Base-by-base conservation (phyloP, 2,888 invertebrate genomes). In the Pristionchus fissidentatus region DNA sequence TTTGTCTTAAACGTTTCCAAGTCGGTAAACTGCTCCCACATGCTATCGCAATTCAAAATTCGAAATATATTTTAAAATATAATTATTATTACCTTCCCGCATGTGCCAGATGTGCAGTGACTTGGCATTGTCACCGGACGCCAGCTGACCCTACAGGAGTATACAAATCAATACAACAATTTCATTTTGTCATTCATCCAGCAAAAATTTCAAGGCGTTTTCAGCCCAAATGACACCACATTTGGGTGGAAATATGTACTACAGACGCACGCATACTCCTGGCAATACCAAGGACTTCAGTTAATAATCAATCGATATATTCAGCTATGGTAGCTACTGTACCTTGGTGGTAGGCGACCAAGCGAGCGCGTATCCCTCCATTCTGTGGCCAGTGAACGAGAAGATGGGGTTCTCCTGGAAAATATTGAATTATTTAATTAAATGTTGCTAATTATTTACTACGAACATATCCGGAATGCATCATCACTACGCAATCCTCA, bases 31-130 rank as follows among this genome's bases (percentile, higher is more conserved):
- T n/a, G n/a, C n/a, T n/a, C n/a, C n/a, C n/a, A n/a, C n/a, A n/a
- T n/a, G n/a, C n/a, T n/a, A n/a, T 49, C 49, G 19, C 13, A 15
- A 49, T 49, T 19, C 10, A 49, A 49, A 49, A 49, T 15, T 49
- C 49, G 19, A 49, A 15, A 49, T 49, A 10, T 15, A 49, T 49
- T 19, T 15, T 15, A 15, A 49, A 49, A 49, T 49, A 10, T 5
- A 41, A 10, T 22, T 46, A n/a, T 5, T 10, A 7, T 95, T 95
- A 85, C 94, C 95, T 92, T 96, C 95, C 84, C 94, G 94, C 38
- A 96, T 96, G 87, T 95, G 95, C 98, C 98, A 99, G 88, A 98
- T 94, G 92, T 97, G 97, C 90, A 99, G 97, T 92, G 97, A 96
- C 91, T 96, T 95, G 91, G 95, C 95, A 92, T 97, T 97, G 93